Percentiles rank a stretch among this genome's conserved stretches.
phyloP scores from a whole-genome alignment of 2,113 vertebrate genomes.

The Hemicordylus capensis region DNA sequence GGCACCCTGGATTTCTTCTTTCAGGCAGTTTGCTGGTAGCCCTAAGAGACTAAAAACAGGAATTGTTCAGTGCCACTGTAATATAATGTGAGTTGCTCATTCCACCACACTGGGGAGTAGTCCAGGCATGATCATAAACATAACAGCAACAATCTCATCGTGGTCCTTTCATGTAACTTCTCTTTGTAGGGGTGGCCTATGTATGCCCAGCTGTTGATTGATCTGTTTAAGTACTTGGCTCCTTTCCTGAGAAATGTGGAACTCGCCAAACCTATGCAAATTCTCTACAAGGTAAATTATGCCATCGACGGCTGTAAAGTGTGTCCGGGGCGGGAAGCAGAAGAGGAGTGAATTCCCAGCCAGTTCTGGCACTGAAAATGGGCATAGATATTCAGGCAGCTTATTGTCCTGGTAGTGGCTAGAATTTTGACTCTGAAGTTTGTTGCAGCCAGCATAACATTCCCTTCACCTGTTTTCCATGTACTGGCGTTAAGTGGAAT shows the following conservation, averaged over 20 bases:
- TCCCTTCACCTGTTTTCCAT: no score
- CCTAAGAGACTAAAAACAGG: not conserved
- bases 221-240: constrained; percentile 98
- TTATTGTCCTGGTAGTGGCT: no score
- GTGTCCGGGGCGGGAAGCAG: not conserved
- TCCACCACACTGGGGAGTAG: rapidly evolving
- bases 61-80: not conserved
- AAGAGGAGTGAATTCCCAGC: not conserved
- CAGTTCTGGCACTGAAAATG: not conserved
- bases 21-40: not conserved
- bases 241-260: constrained; percentile 98
- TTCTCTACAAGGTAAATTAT: constrained; percentile 94
- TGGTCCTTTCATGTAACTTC: constrained; percentile 26
- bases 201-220: constrained; percentile 97
- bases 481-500: no score
- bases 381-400: not conserved
- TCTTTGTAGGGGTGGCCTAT: constrained; percentile 95
- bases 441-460: no score
- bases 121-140: not conserved
- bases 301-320: not conserved
- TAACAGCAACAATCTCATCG: not conserved
- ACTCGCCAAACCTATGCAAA: constrained; percentile 99
- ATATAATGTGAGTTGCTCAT: not conserved
- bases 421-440: no score
- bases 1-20: not conserved